These are phyloP conservation scores for Brachionus angularis DNA, from an alignment of 1,140 invertebrate species.

Conservation along the genomic window DNA sequence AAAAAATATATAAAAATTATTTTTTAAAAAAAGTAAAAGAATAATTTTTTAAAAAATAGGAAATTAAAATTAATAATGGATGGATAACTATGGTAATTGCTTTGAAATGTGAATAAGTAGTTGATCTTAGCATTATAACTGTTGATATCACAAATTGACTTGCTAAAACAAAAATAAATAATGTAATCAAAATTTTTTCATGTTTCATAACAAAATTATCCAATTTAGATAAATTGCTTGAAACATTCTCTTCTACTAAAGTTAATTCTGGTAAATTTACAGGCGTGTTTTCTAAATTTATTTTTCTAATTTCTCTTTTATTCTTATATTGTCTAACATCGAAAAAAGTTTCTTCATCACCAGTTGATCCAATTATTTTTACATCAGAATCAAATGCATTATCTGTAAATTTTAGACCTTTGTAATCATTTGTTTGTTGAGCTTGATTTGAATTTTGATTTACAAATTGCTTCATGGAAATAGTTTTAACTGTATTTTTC, in stretches of 20 bases:
- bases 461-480: background rate
- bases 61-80: background rate
- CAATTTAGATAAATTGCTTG: background rate
- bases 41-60: too few relatives aligned
- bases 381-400: conserved; percentile 6
- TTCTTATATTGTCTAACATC: conserved; percentile 16
- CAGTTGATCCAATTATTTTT: background rate
- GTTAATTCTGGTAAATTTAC: background rate
- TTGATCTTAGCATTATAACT: background rate
- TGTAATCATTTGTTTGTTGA: background rate
- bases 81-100: background rate
- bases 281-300: background rate
- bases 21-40: too few relatives aligned
- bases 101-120: background rate
- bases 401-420: conserved; percentile 14
- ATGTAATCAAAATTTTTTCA: background rate
- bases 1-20: too few relatives aligned
- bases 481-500: background rate
- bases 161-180: background rate
- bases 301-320: background rate
- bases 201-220: background rate
- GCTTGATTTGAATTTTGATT: background rate
- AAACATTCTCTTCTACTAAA: background rate
- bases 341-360: conserved; percentile 10
- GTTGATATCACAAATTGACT: background rate